Conservation (phyloP, 2,888 invertebrate genomes). For the Diloba caeruleocephala region DNA sequence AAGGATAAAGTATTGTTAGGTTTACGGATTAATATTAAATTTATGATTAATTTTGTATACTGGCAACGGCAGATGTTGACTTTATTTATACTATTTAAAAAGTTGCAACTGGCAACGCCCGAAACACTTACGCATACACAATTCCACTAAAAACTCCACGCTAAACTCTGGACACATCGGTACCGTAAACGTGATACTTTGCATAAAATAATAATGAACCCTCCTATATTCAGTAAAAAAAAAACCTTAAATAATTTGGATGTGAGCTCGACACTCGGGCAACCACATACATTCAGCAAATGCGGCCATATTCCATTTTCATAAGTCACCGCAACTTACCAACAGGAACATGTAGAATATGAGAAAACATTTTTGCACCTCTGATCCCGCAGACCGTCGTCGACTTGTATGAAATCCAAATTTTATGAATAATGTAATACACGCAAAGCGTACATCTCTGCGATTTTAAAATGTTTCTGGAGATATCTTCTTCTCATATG, state of each 20-base stretch:
- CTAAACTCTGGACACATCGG: not conserved
- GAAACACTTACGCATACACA: too few relatives aligned
- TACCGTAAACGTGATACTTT: constrained; percentile 13
- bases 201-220: constrained; percentile 20
- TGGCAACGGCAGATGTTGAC: too few relatives aligned
- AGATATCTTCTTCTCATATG: constrained; percentile 9
- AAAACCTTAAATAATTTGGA: constrained; percentile 35
- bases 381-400: constrained; percentile 51
- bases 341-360: constrained; percentile 34
- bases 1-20: too few relatives aligned
- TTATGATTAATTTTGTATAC: too few relatives aligned
- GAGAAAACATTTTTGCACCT: constrained; percentile 65
- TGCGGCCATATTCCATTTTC: constrained; percentile 29
- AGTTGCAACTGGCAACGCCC: too few relatives aligned
- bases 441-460: constrained; percentile 57
- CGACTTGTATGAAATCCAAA: constrained; percentile 63
- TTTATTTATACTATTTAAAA: too few relatives aligned
- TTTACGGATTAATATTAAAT: too few relatives aligned
- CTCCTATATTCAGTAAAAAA: constrained; percentile 9
- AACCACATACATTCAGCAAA: constrained; percentile 28
- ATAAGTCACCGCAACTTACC: constrained; percentile 28
- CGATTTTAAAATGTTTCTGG: constrained; percentile 55
- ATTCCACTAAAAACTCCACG: not conserved
- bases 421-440: constrained; percentile 73
- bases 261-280: constrained; percentile 21